Percentiles rank a stretch among this genome's conserved stretches.
Conservation (phyloP, 2,888 invertebrate species). For the Auanema freiburgensis region DNA sequence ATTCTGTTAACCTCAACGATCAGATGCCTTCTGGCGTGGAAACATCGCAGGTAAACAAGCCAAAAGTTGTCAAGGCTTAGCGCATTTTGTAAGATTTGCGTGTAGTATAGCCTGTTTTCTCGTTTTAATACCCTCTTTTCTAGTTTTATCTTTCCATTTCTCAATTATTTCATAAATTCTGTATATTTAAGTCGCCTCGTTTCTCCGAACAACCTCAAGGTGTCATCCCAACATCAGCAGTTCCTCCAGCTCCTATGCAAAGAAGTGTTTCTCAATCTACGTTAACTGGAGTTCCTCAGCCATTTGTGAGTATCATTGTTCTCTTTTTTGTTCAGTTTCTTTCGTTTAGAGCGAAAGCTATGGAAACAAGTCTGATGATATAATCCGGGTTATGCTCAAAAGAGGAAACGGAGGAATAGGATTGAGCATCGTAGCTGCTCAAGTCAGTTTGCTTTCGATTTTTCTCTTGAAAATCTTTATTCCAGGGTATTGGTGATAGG, state of each 20-base stretch:
- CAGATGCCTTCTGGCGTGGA: not conserved
- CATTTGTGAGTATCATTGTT: slow-evolving; percentile 36
- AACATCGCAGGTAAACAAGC: slow-evolving; percentile 4
- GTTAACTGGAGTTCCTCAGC: slow-evolving; percentile 38
- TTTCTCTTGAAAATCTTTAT: too few relatives aligned
- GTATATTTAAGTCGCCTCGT: too few relatives aligned
- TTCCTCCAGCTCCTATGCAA: slow-evolving; percentile 18
- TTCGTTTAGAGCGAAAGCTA: slow-evolving; percentile 41
- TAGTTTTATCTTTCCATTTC: not conserved
- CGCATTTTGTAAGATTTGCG: not conserved
- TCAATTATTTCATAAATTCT: too few relatives aligned
- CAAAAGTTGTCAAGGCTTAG: not conserved
- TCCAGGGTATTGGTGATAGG: slow-evolving; percentile 78
- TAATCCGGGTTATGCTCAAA: slow-evolving; percentile 67
- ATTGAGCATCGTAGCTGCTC: slow-evolving; percentile 95
- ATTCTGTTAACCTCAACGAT: slow-evolving; percentile 27
- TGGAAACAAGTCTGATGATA: slow-evolving; percentile 30
- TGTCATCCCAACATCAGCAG: too few relatives aligned
- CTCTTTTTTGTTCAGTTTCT: too few relatives aligned
- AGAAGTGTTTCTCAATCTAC: slow-evolving; percentile 44
- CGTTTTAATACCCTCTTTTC: slow-evolving; percentile 5
- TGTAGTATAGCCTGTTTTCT: not conserved
- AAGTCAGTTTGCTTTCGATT: slow-evolving; percentile 70
- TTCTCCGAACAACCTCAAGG: too few relatives aligned
- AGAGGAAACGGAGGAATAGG: slow-evolving; percentile 96